Evolutionary conservation across 2,797 vertebrate species (phyloP).

Genomic region (Sciaenops ocellatus): DNA sequence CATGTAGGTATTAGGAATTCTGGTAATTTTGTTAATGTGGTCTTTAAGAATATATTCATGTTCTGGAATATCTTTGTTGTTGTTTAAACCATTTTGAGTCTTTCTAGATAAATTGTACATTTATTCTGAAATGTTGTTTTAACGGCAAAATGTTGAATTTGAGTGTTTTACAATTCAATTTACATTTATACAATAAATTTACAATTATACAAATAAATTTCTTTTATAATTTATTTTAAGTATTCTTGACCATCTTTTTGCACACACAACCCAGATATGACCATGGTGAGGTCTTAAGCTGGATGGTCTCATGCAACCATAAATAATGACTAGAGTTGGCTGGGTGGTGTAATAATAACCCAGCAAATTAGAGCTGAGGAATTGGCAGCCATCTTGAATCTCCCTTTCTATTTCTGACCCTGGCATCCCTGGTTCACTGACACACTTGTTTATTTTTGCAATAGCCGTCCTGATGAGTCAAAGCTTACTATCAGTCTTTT

Average conservation of each 20-base stretch:
- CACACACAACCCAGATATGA: conserved; percentile 1
- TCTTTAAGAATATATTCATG: neutral
- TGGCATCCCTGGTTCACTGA: conserved; percentile 55
- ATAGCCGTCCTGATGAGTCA: neutral
- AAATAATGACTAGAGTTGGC: conserved; percentile 13
- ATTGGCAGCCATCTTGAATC: conserved; percentile 42
- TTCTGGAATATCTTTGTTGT: neutral
- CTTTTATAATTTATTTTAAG: neutral
- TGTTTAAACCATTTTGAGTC: neutral
- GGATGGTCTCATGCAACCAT: neutral
- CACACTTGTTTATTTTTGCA: conserved; percentile 48
- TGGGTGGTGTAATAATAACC: conserved; percentile 42
- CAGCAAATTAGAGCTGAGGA: conserved; percentile 18
- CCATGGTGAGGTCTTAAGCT: neutral
- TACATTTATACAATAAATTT: neutral
- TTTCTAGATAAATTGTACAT: neutral
- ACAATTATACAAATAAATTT: neutral
- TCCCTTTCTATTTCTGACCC: conserved; percentile 58
- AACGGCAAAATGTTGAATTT: too few species aligned
- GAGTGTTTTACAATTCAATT: neutral
- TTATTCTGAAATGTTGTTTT: neutral
- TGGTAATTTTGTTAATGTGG: too few species aligned
- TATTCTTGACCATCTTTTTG: neutral
- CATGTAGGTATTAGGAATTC: too few species aligned
- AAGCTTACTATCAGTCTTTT: conserved; percentile 2